A percentile compares a stretch with the other conserved stretches of the same genome.
phyloP scores from a whole-genome alignment of 2,797 vertebrate genomes.

The Taenioides sp. region DNA sequence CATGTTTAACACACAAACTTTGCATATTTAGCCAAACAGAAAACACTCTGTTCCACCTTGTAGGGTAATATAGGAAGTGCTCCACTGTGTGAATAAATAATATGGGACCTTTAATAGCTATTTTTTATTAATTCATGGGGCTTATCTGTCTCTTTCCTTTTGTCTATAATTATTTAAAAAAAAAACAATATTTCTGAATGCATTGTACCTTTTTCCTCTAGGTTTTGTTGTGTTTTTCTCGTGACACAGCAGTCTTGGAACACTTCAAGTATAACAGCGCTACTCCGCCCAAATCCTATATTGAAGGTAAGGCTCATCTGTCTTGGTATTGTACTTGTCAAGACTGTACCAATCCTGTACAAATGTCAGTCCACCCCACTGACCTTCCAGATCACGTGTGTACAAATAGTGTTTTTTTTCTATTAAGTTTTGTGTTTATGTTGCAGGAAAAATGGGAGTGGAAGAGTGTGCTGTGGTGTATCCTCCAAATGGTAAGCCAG shows the following conservation, averaged over 20 bases:
- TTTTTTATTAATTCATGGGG: conserved; percentile 15
- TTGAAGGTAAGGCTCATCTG: conserved; percentile 81
- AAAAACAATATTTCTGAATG: neutral
- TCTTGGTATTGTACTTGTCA: neutral
- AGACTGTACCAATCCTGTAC: neutral
- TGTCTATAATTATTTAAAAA: neutral
- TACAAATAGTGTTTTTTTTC: neutral
- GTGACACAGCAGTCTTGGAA: conserved; percentile 90
- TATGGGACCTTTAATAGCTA: conserved; percentile 16
- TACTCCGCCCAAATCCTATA: conserved; percentile 90
- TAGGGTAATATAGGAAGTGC: too few species aligned
- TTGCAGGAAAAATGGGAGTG: conserved; percentile 84
- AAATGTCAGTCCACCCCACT: conserved; percentile 1
- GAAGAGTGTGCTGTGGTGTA: conserved; percentile 91
- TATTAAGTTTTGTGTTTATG: conserved; percentile 16
- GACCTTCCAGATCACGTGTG: neutral
- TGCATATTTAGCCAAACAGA: too few species aligned
- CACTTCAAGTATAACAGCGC: conserved; percentile 96
- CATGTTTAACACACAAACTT: too few species aligned
- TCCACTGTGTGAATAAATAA: too few species aligned
- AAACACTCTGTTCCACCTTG: too few species aligned
- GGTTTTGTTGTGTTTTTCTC: conserved; percentile 96
- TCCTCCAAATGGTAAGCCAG: conserved; percentile 92
- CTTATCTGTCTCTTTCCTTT: conserved; percentile 2
- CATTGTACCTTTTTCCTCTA: conserved; percentile 47